Evolutionary conservation across 2,113 vertebrate genomes (phyloP).

Genomic region (Cygnus atratus): DNA sequence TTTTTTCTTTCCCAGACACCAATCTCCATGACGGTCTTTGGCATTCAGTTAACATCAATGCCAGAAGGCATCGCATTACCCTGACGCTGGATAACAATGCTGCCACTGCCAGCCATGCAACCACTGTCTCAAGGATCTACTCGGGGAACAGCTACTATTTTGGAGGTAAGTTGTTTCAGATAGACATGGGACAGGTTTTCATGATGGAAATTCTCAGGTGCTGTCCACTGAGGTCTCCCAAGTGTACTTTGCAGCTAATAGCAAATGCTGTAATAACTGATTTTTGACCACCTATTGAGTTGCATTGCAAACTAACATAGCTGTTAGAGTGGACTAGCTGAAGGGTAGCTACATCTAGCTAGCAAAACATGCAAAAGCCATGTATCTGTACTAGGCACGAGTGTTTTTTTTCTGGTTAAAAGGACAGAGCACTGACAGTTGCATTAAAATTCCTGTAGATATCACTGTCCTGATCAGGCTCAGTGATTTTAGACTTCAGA

Average conservation of each 20-base stretch:
- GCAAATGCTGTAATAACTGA: not conserved
- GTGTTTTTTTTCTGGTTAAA: not conserved
- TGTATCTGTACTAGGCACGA: not conserved
- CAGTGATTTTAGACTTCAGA: not conserved
- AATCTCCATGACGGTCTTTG: slow-evolving; percentile 90
- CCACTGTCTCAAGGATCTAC: slow-evolving; percentile 77
- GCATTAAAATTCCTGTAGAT: not conserved
- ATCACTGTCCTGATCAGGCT: not conserved
- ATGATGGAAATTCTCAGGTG: not conserved
- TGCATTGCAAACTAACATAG: not conserved
- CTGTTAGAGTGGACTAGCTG: not conserved
- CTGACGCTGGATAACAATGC: slow-evolving; percentile 86
- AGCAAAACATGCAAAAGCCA: not conserved
- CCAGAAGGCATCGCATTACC: slow-evolving; percentile 84
- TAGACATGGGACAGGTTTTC: not conserved
- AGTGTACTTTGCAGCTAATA: not conserved
- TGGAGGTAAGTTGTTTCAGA: slow-evolving; percentile 81
- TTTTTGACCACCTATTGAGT: not conserved
- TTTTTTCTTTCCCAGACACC: slow-evolving; percentile 76
- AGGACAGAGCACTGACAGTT: not conserved
- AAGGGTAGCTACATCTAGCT: not conserved
- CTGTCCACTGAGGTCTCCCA: not conserved
- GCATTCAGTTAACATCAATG: slow-evolving; percentile 88
- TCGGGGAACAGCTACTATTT: slow-evolving; percentile 87
- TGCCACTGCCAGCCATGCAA: slow-evolving; percentile 79